These are phyloP conservation scores for Esperia sulphurella DNA, from an alignment of 2,888 invertebrate species.

Conservation along the genomic window DNA sequence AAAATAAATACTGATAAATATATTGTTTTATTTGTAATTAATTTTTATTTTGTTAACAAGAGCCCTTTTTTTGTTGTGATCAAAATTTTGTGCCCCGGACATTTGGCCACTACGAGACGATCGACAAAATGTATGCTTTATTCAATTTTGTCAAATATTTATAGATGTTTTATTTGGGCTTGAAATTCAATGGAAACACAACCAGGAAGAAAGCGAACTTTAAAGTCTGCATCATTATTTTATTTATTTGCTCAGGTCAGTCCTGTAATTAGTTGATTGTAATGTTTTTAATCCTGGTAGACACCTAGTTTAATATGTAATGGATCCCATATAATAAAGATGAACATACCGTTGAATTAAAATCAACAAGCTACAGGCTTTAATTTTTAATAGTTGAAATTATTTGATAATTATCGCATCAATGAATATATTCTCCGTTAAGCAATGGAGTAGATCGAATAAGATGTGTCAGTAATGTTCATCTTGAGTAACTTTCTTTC, in stretches of 20 bases:
- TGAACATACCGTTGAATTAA: constrained; percentile 6
- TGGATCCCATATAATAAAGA: constrained; percentile 7
- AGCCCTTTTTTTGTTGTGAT: constrained; percentile 23
- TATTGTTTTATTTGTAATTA: constrained; percentile 65
- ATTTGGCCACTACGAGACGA: constrained; percentile 68
- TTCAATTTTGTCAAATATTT: constrained; percentile 32
- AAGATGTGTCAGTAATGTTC: constrained; percentile 1
- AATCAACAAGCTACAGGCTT: constrained; percentile 1
- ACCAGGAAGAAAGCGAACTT: constrained; percentile 23
- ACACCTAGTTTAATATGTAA: constrained; percentile 9
- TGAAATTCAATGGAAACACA: constrained; percentile 25
- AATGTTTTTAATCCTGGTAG: constrained; percentile 14
- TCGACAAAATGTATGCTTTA: constrained; percentile 56
- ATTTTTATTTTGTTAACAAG: constrained; percentile 20
- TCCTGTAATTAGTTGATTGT: constrained; percentile 20
- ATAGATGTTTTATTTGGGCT: constrained; percentile 61
- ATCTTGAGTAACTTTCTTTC: constrained; percentile 4
- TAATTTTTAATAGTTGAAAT: too few species aligned
- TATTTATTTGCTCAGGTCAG: constrained; percentile 35
- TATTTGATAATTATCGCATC: background rate
- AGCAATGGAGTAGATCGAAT: too few species aligned
- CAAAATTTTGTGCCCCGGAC: constrained; percentile 19
- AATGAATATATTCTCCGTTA: too few species aligned
- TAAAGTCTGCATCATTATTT: constrained; percentile 24
- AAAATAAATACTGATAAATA: constrained; percentile 53